These are phyloP conservation scores for Caenorhabditis becei DNA, from an alignment of 2,888 invertebrate species.

Conservation along the genomic window DNA sequence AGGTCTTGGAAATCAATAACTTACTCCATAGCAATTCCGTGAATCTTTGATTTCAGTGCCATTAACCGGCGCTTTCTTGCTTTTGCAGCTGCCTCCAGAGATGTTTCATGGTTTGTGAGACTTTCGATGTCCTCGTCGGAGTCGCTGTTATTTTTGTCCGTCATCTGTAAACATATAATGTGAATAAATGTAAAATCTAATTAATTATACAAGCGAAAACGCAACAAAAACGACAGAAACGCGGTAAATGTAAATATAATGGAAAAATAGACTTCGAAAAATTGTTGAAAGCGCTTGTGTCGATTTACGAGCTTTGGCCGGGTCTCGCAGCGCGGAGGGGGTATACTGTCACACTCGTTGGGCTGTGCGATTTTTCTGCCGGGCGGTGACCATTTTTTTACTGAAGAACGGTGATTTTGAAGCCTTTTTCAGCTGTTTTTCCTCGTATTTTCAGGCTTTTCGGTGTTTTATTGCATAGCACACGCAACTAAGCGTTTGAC, in stretches of 20 bases:
- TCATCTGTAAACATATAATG: constrained; percentile 36
- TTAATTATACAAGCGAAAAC: too few relatives aligned
- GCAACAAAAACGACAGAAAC: constrained; percentile 15
- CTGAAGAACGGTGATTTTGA: constrained; percentile 26
- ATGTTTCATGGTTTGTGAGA: constrained; percentile 57
- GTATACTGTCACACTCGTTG: constrained; percentile 48
- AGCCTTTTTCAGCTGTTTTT: constrained; percentile 19
- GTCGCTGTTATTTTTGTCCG: constrained; percentile 53
- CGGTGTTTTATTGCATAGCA: background rate
- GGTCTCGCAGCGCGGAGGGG: constrained; percentile 24
- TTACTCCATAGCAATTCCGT: constrained; percentile 70
- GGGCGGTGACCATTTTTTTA: constrained; percentile 45
- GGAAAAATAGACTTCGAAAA: constrained; percentile 27
- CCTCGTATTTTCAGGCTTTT: constrained; percentile 13
- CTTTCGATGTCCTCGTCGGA: constrained; percentile 67
- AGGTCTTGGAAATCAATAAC: constrained; percentile 10
- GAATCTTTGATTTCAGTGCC: constrained; percentile 68
- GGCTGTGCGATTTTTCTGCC: constrained; percentile 51
- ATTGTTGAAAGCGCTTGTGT: constrained; percentile 14
- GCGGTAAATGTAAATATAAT: constrained; percentile 12
- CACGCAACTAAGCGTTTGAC: background rate
- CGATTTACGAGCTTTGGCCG: constrained; percentile 34
- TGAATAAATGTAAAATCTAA: constrained; percentile 14
- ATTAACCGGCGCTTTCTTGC: constrained; percentile 66
- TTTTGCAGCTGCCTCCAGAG: constrained; percentile 64